Evolutionary conservation across 2,797 vertebrate genomes (phyloP), one percentile per base, ranked within the genome.

Genomic region (Rhinichthys osculus): DNA sequence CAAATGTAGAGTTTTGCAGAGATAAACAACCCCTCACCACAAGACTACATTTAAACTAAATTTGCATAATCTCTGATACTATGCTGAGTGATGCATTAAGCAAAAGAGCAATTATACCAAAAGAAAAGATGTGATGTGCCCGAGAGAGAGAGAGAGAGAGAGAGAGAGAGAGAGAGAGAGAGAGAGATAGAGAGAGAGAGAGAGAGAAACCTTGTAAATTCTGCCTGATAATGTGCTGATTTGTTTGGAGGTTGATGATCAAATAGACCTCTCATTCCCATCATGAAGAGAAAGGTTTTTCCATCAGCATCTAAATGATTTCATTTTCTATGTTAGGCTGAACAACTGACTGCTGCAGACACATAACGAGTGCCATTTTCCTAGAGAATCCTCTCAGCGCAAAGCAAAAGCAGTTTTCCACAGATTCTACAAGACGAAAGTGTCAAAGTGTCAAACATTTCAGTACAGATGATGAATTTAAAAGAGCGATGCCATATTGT

Each of bases 401-500:
- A 23, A 47, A 79, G 1, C 42, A 23, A 66, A 79, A 10, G 33
- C 78, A 0, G 42, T 80, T 72, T 44, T 1, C 23, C 11, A 81
- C 42, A 69, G 62, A 67, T 47, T 67, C n/a, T 9, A 44, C 67
- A 44, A 23, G 69, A 40, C n/a, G 4, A 44, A 6, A 23, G 47
- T 44, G 52, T 35, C 69, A 44, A 6, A 23, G 47, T 44, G 52
- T 35, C 69, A 33, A 59, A 59, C 2, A n/a, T 33, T 47, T 42
- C 40, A 64, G 78, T 35, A 19, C 27, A 2, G 62, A 67, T 80
- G 62, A 67, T 50, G 62, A 67, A 80, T 80, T 67, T 80, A 47
- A 67, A 80, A 42, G 19, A 80, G 42, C 27, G 47, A 33, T 66
- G 62, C 78, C 78, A 47, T 67, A 80, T 67, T 79, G 69, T 33